A percentile compares a stretch with the other conserved stretches of the same genome.
These are phyloP conservation scores for Thripadectes ignobilis DNA, from an alignment of 2,797 vertebrate genomes.

Conservation along the genomic window DNA sequence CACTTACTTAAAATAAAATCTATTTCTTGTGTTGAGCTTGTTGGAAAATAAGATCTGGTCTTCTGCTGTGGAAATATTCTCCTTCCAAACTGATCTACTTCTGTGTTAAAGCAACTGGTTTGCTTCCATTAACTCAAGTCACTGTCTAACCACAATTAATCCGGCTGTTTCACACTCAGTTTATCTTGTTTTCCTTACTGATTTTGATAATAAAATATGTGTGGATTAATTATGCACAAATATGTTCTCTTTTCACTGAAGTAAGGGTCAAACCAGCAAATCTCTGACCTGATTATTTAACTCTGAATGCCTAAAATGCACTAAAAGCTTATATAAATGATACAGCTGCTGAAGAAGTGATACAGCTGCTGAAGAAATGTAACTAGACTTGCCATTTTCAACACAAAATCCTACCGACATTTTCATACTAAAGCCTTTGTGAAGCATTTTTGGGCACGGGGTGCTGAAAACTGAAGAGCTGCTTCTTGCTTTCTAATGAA, in stretches of 20 bases:
- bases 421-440: background rate
- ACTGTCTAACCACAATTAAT: background rate
- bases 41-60: constrained; percentile 52
- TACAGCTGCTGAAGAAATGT: background rate
- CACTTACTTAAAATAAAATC: constrained; percentile 26
- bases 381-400: background rate
- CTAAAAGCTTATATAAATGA: background rate
- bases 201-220: background rate
- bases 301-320: background rate
- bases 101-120: background rate
- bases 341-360: background rate
- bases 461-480: background rate
- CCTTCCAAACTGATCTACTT: constrained; percentile 25
- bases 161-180: background rate
- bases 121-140: background rate
- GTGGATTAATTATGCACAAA: background rate
- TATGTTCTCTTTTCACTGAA: background rate
- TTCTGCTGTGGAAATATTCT: constrained; percentile 57
- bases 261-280: background rate
- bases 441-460: background rate
- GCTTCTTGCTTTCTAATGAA: constrained; percentile 1
- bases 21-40: constrained; percentile 2
- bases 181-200: background rate
- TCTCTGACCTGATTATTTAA: background rate
- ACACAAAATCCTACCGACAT: background rate